Base-by-base conservation (phyloP, 2,113 vertebrate species). In the Xiphophorus maculatus region DNA sequence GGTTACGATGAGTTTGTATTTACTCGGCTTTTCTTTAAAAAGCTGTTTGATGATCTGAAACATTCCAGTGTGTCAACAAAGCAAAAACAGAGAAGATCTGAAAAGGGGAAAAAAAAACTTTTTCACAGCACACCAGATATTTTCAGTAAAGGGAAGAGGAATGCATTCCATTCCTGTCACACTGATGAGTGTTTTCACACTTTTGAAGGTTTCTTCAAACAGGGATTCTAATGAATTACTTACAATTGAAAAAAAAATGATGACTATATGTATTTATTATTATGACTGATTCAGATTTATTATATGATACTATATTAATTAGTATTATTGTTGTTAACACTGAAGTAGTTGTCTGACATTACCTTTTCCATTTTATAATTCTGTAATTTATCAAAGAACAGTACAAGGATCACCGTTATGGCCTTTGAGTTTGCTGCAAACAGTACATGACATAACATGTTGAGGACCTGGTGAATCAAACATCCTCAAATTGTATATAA, bases 341-440 rank as follows among this genome's bases (percentile, higher is more conserved):
- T 83, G 77, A 85, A 84, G 83, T 91, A 87, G 81, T 91, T 85
- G 88, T 92, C 80, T 77, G 74, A 83, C 82, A 92, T 91, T 85
- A 87, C 85, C 87, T 83, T 90, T 90, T 83, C 75, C 70, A 76
- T 90, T 90, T 92, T 91, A 90, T 67, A 70, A 85, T 84, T 85
- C 73, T 82, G 74, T 87, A 87, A 84, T 63, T 79, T 87, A 73
- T 82, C 82, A 17, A 33, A 17, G 28, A 51, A 64, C 77, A 89
- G 87, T 89, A 92, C 88, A 91, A 92, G 89, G 86, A 93, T 94
- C 93, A 95, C 93, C 91, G 79, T 92, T 95, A 94, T 93, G 94
- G 94, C 93, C 93, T 95, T 94, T 95, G 91, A 92, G 92, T 94
- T 94, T 89, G 86, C 92, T 93, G 88, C 89, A 90, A 94, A 93